A percentile compares a stretch with the other conserved stretches of the same genome.
phyloP scores from a whole-genome alignment of 2,797 vertebrate genomes.

The Leucoraja ocellata region DNA sequence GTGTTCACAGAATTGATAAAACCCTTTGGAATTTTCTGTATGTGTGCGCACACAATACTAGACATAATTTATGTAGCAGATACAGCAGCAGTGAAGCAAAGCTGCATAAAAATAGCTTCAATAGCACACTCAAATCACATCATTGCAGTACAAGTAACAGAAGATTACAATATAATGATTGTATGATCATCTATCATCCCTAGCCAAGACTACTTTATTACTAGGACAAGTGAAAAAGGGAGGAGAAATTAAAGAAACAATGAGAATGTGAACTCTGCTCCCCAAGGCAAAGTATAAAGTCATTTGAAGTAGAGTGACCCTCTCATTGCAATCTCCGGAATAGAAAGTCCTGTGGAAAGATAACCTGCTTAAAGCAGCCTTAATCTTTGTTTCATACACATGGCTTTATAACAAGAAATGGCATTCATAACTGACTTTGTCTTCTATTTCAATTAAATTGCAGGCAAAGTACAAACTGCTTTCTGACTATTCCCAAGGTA shows the following conservation, averaged over 20 bases:
- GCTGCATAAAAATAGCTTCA: neutral
- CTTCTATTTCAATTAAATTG: too few relatives aligned
- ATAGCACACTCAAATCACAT: neutral
- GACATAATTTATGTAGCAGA: neutral
- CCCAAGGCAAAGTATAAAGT: neutral
- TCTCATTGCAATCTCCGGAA: neutral
- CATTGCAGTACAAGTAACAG: neutral
- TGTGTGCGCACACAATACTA: neutral
- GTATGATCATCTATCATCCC: neutral
- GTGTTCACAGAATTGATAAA: neutral
- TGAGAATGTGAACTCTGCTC: neutral
- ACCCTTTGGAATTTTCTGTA: neutral
- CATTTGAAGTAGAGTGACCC: neutral
- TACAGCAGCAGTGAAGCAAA: neutral
- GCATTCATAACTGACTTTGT: too few relatives aligned
- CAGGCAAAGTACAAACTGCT: too few relatives aligned
- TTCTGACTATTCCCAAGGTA: too few relatives aligned
- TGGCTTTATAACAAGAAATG: too few relatives aligned
- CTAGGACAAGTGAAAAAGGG: neutral
- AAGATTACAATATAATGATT: neutral
- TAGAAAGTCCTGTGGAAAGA: neutral
- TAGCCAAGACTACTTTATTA: neutral
- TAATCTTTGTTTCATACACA: neutral
- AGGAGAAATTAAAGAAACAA: neutral
- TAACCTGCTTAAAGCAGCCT: neutral